Base-by-base conservation (phyloP, 2,113 vertebrate species). In the Bos indicus region DNA sequence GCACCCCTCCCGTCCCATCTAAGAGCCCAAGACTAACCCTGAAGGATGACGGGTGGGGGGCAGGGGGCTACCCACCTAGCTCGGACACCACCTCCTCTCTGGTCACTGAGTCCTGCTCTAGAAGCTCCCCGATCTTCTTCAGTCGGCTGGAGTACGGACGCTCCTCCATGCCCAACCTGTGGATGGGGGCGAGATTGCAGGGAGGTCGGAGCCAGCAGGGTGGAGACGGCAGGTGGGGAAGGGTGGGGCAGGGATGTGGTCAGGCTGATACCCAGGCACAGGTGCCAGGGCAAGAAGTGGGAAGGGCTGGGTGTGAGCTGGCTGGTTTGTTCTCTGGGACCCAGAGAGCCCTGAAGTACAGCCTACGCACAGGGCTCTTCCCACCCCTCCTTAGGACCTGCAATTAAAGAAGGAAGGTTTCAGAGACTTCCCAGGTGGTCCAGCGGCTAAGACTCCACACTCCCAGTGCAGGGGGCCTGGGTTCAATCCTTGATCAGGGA, bases 31-130 rank as follows among this genome's bases (percentile, higher is more conserved):
- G n/a, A 28, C 40, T 6, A 10, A 21, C 67, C 10, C 54, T 81
- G 80, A 81, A n/a, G 12, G 12, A 83, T 15, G 30, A 11, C 0
- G 13, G 14, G 71, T 43, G 6, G 40, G 12, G 71, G 40, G 71
- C 71, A 43, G 71, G 11, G 11, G 52, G 14, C 46, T 36, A 92
- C 92, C 83, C 93, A 99, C 99, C 99, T 84, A 99, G 98, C 92
- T 99, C 99, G 86, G 99, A 99, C 88, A 99, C 99, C 78, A 99
- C 99, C 87, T 99, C 99, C 90, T 99, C 99, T 93, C 99, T 99
- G 98, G 99, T 99, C 98, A 99, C 99, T 0, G 98, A 98, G 95
- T 98, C 99, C 96, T 99, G 98, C 96, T 99, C 99, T 96, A 99
- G 99, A 97, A 99, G 99, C 77, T 99, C 99, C 98, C 99, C 99